These are phyloP conservation scores for Petromus typicus DNA, from an alignment of 2,113 vertebrate genomes.

Conservation along the genomic window DNA sequence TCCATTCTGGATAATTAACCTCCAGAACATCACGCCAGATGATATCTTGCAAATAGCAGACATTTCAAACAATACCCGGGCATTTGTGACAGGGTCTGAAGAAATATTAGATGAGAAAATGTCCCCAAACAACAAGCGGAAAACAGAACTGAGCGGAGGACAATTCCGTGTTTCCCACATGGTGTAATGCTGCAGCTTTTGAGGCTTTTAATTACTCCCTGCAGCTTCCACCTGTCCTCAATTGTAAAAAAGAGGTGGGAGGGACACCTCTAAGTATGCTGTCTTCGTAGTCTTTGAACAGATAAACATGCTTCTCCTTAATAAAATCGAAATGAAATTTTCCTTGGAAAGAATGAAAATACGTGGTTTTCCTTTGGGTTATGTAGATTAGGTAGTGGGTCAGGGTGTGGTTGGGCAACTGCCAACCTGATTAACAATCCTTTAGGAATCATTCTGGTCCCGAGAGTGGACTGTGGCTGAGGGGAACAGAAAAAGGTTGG, in stretches of 20 bases:
- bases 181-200: not conserved
- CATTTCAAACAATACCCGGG: slow-evolving; percentile 27
- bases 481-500: not conserved
- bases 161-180: not conserved
- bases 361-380: not conserved
- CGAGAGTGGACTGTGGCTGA: not conserved
- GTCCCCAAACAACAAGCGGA: slow-evolving; percentile 60
- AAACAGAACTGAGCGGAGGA: slow-evolving; percentile 52
- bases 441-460: not conserved
- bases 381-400: not conserved
- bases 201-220: not conserved
- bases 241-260: not conserved
- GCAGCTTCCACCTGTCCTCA: slow-evolving; percentile 27
- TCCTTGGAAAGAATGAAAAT: not conserved
- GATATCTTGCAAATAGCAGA: slow-evolving; percentile 31
- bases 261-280: not conserved
- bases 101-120: slow-evolving; percentile 67
- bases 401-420: not conserved
- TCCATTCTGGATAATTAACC: slow-evolving; percentile 56
- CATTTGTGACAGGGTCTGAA: slow-evolving; percentile 40
- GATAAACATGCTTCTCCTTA: slow-evolving; percentile 38
- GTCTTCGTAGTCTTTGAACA: slow-evolving; percentile 10
- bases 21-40: slow-evolving; percentile 26
- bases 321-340: slow-evolving; percentile 66
- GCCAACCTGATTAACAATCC: not conserved